Evolutionary conservation across 2,888 invertebrate genomes (phyloP).

Genomic region (Eledona agricola): DNA sequence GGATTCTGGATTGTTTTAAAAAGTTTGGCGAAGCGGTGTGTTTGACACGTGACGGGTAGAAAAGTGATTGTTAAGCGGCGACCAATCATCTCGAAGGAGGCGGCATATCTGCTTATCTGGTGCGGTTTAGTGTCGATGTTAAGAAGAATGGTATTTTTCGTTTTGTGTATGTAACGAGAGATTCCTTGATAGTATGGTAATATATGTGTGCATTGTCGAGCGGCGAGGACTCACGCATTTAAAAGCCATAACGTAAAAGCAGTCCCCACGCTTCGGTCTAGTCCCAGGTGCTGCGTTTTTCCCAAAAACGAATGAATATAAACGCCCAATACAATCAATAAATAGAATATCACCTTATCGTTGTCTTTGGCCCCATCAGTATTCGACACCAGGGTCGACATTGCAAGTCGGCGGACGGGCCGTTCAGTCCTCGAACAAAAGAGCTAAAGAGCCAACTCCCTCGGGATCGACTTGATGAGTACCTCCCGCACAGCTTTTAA

Average conservation of each 20-base stretch:
- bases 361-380: constrained; percentile 36
- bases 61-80: constrained; percentile 30
- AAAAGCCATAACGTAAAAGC: constrained; percentile 39
- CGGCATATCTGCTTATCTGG: constrained; percentile 18
- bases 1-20: constrained; percentile 28
- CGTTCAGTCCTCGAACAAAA: constrained; percentile 51
- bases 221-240: constrained; percentile 31
- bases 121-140: constrained; percentile 18
- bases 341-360: constrained; percentile 39
- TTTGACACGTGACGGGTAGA: constrained; percentile 30
- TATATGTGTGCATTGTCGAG: constrained; percentile 37
- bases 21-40: constrained; percentile 21
- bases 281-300: constrained; percentile 52
- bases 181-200: constrained; percentile 36
- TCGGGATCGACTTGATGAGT: constrained; percentile 60
- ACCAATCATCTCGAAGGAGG: constrained; percentile 22
- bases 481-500: constrained; percentile 61
- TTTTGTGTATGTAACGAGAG: constrained; percentile 33
- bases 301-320: constrained; percentile 54
- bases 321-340: constrained; percentile 56
- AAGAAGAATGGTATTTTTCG: constrained; percentile 26
- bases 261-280: constrained; percentile 48
- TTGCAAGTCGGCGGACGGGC: constrained; percentile 32
- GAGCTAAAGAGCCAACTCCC: constrained; percentile 55
- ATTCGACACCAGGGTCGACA: constrained; percentile 32